phyloP scores from a whole-genome alignment of 1,140 invertebrate species.

The Procambarus virginalis region DNA sequence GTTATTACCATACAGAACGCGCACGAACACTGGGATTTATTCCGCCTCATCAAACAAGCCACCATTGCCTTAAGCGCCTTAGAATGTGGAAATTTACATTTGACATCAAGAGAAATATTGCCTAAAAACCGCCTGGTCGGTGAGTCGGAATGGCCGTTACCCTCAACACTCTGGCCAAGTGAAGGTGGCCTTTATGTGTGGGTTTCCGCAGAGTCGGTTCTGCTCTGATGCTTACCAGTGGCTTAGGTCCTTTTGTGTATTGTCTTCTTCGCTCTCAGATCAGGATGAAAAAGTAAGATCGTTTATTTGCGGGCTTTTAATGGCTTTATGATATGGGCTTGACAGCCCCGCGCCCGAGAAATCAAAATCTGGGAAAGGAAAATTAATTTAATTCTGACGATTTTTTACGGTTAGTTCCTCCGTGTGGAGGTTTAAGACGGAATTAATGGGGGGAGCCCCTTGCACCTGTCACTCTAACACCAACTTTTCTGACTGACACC shows the following conservation, averaged over 20 bases:
- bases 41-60: conserved; percentile 62
- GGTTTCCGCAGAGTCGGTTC: neutral
- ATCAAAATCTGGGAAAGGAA: conserved; percentile 29
- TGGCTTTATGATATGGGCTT: conserved; percentile 66
- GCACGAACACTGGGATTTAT: conserved; percentile 28
- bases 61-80: conserved; percentile 66
- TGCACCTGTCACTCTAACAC: too few species aligned
- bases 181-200: neutral
- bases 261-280: conserved; percentile 53
- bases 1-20: neutral
- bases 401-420: neutral
- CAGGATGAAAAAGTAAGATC: conserved; percentile 65
- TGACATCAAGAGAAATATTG: conserved; percentile 66
- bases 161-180: neutral
- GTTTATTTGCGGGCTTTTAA: conserved; percentile 67
- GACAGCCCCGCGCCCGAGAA: conserved; percentile 47
- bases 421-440: neutral
- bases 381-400: conserved; percentile 10
- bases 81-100: conserved; percentile 68
- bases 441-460: neutral
- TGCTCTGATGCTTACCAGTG: neutral
- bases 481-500: neutral
- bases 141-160: neutral
- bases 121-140: conserved; percentile 39
- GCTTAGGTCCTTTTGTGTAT: conserved; percentile 18